Evolutionary conservation across 1,140 invertebrate species (phyloP).

Genomic region (Bombus huntii): DNA sequence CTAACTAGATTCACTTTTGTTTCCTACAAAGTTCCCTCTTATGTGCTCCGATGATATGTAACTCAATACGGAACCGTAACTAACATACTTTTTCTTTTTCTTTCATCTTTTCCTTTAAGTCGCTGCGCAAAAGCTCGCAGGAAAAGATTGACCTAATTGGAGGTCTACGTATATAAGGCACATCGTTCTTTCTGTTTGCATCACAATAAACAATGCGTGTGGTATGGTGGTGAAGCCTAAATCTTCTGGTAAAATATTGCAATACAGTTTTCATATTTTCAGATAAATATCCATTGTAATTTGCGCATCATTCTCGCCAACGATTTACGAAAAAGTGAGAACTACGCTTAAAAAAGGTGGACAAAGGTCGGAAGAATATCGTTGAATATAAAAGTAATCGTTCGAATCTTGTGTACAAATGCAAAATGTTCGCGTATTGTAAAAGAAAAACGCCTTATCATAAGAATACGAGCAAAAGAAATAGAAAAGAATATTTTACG

Average conservation of each 20-base stretch:
- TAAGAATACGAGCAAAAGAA: background rate
- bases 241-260: background rate
- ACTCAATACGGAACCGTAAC: background rate
- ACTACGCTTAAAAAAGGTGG: background rate
- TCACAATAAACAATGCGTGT: constrained; percentile 39
- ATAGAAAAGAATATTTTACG: background rate
- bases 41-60: constrained; percentile 7
- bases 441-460: background rate
- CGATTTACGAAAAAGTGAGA: background rate
- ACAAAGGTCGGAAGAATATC: background rate
- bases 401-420: background rate
- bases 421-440: background rate
- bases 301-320: background rate
- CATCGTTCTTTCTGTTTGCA: constrained; percentile 61
- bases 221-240: background rate
- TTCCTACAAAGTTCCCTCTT: background rate
- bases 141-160: constrained; percentile 38
- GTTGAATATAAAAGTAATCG: background rate
- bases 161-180: constrained; percentile 69
- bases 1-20: constrained; percentile 47
- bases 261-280: background rate
- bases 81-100: background rate
- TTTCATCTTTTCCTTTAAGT: background rate
- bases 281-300: constrained; percentile 26
- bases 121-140: background rate